Base-by-base conservation (phyloP, 1,140 invertebrate genomes). In the Nasonia longicornis region DNA sequence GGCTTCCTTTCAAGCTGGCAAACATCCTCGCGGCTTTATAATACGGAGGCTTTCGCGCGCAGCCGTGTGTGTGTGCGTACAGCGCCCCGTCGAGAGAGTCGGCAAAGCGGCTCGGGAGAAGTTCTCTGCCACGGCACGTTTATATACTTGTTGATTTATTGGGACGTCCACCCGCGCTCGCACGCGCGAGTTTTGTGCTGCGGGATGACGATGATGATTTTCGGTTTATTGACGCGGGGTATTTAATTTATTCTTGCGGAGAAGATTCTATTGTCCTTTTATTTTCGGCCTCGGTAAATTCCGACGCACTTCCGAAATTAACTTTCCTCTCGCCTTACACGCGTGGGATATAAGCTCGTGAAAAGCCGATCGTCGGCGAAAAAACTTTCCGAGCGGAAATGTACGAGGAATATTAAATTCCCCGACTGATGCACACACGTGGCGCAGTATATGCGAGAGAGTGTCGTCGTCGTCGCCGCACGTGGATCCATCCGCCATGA, bases 61-160 rank as follows among this genome's bases (percentile, higher is more conserved):
- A 42, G 7, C 22, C 69, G 66, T 77, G 42, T 7, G 63, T 31
- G 45, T 16, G 69, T 2, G 26, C 26, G 26, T 2, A 26, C 26
- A 26, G 26, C 67, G 42, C 26, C 66, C 16, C 77, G 72, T 48
- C 6, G 22, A 72, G 52, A 58, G 52, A 58, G 52, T 58, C 52
- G 16, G 52, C 52, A n/a, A n/a, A 58, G 52, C 52, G 52, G 52
- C 20, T 16, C 14, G 69, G 29, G 42, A 45, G 26, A 77, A 35
- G 26, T 42, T 42, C 14, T 58, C 35, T 78, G 70, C 70, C 70
- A 38, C 35, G 35, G 48, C 72, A 26, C 71, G 72, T 74, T 74
- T 74, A 74, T 74, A 74, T 74, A 74, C 72, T 74, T 58, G 72
- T 74, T 74, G 72, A 74, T 74, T 74, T 74, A 74, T 74, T 74